Evolutionary conservation across 2,888 invertebrate genomes (phyloP), one percentile per base, ranked within the genome.

Genomic region (Xanthia icteritia): DNA sequence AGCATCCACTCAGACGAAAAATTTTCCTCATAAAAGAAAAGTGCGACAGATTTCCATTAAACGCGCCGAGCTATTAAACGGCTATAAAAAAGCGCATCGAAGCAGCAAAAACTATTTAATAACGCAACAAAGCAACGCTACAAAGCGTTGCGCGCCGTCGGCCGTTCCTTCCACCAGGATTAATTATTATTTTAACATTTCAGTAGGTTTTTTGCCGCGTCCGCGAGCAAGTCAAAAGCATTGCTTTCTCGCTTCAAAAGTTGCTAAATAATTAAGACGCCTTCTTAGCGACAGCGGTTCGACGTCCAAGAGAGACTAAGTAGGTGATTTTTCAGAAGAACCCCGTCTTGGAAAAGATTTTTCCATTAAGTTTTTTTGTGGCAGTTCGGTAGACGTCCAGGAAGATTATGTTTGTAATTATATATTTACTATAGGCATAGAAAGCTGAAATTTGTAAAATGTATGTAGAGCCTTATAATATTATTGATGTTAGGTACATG

Each of bases 141-240:
- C 94, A 95, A 95, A 95, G 95, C 91, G 86, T 45, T 79, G 82
- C 82, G 79, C 80, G 79, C 64, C 75, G 83, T 67, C 82, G 91
- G 93, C 93, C 91, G 86, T 87, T 87, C 88, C 84, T 91, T 90
- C 92, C 92, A 89, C 92, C 91, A 94, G 96, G 96, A 96, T 96
- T 96, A 96, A 96, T 96, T 96, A 96, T 96, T 96, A 96, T 96
- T 96, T 96, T 96, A 96, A 94, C 94, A 92, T 96, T 95, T 94
- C 93, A 90, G 91, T 93, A 91, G 92, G 92, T 96, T 96, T 96
- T 96, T 96, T 96, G 93, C 94, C 89, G 82, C 91, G 90, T 91
- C 90, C 91, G 89, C 91, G 91, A 93, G 92, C 95, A 94, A 96
- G 96, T 96, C 95, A 96, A 96, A 96, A 95, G 95, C 96, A 94